Conservation (phyloP, 2,797 vertebrate genomes). For the Acanthopagrus latus region DNA sequence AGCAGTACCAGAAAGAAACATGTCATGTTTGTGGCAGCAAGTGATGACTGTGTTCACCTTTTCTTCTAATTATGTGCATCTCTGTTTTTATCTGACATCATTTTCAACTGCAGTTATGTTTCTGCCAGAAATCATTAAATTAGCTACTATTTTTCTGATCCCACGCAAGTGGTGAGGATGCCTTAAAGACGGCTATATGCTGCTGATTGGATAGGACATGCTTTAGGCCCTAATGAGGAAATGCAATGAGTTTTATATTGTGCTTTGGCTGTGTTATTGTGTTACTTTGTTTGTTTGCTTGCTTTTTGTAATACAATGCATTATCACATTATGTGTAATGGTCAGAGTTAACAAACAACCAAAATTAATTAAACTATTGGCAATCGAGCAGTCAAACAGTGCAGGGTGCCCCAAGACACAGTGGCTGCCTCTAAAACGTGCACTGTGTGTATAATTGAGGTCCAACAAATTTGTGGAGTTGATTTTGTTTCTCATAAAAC, state of each 20-base stretch:
- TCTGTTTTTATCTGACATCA: neutral
- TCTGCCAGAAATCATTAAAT: slow-evolving; percentile 3
- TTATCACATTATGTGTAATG: neutral
- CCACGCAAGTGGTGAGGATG: neutral
- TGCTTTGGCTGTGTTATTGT: too few relatives aligned
- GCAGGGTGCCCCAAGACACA: neutral
- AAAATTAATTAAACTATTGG: neutral
- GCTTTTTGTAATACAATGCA: neutral
- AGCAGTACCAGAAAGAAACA: neutral
- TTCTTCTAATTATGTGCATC: neutral
- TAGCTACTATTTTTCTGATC: neutral
- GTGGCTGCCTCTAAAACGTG: too few relatives aligned
- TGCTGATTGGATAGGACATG: slow-evolving; percentile 1
- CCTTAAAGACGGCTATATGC: neutral
- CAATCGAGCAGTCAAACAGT: neutral
- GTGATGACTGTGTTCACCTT: neutral
- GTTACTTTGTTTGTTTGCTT: neutral
- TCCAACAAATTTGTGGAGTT: neutral
- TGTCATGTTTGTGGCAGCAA: neutral
- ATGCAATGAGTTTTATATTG: neutral
- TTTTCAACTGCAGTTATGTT: neutral
- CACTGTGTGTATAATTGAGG: too few relatives aligned
- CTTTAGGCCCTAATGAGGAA: neutral
- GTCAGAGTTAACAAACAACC: neutral
- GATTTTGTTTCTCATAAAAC: neutral